Evolutionary conservation across 2,888 invertebrate genomes (phyloP).

Genomic region (Troides helena): DNA sequence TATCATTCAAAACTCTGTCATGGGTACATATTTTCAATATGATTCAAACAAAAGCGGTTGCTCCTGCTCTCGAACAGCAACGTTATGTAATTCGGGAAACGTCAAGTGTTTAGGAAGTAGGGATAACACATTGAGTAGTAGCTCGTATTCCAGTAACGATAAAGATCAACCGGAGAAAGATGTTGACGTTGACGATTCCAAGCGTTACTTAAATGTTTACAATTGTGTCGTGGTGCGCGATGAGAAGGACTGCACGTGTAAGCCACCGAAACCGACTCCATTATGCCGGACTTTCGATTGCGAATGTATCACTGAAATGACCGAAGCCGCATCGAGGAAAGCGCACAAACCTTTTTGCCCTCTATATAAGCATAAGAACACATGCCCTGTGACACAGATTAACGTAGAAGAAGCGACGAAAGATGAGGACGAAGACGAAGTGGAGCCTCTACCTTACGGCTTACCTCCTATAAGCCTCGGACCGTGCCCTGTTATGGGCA

Average conservation of each 20-base stretch:
- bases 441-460: constrained; percentile 67
- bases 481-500: constrained; percentile 72
- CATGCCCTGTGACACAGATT: constrained; percentile 59
- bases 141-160: not conserved
- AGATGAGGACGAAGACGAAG: constrained; percentile 63
- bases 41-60: constrained; percentile 12
- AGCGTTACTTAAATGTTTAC: constrained; percentile 42
- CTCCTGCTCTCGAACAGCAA: constrained; percentile 9
- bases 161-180: constrained; percentile 35
- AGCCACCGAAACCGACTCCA: constrained; percentile 60
- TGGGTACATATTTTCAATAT: constrained; percentile 34
- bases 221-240: constrained; percentile 53
- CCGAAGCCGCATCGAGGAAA: constrained; percentile 55
- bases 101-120: constrained; percentile 10
- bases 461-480: constrained; percentile 68
- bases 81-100: constrained; percentile 3
- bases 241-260: constrained; percentile 67
- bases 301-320: constrained; percentile 56
- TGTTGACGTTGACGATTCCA: constrained; percentile 39
- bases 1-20: constrained; percentile 44
- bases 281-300: constrained; percentile 70
- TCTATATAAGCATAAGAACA: constrained; percentile 60
- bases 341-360: constrained; percentile 67
- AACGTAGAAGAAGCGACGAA: constrained; percentile 57
- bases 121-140: not conserved